Evolutionary conservation across 2,888 invertebrate genomes (phyloP).

Genomic region (Acleris literana): DNA sequence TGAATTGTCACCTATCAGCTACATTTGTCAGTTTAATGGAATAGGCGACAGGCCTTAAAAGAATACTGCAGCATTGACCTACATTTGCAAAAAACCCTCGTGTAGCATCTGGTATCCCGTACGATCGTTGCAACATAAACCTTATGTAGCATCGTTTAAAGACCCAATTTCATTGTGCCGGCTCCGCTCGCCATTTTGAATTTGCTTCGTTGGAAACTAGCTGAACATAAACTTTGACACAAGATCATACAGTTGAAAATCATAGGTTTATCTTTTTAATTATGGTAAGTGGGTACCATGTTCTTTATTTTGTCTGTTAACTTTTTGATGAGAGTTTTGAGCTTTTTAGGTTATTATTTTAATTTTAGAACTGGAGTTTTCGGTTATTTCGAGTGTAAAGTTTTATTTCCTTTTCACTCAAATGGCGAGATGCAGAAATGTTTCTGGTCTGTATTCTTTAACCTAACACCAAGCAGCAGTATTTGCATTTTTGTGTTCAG

Average conservation of each 20-base stretch:
- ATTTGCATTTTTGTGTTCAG: too few species aligned
- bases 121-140: neutral
- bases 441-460: too few species aligned
- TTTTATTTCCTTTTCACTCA: too few species aligned
- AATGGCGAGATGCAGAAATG: too few species aligned
- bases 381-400: neutral
- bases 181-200: neutral
- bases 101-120: too few species aligned
- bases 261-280: neutral
- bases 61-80: too few species aligned
- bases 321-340: slow-evolving; percentile 3
- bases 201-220: neutral
- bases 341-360: neutral
- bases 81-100: too few species aligned
- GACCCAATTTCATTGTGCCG: neutral
- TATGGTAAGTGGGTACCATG: slow-evolving; percentile 11
- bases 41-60: too few species aligned
- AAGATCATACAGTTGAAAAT: too few species aligned
- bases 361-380: neutral
- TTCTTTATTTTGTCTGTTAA: slow-evolving; percentile 2
- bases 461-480: too few species aligned
- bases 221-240: neutral
- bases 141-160: neutral
- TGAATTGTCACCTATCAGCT: too few species aligned
- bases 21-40: too few species aligned